These are phyloP conservation scores for Drosophila melanosoma DNA, from an alignment of 2,888 invertebrate genomes.

Conservation along the genomic window DNA sequence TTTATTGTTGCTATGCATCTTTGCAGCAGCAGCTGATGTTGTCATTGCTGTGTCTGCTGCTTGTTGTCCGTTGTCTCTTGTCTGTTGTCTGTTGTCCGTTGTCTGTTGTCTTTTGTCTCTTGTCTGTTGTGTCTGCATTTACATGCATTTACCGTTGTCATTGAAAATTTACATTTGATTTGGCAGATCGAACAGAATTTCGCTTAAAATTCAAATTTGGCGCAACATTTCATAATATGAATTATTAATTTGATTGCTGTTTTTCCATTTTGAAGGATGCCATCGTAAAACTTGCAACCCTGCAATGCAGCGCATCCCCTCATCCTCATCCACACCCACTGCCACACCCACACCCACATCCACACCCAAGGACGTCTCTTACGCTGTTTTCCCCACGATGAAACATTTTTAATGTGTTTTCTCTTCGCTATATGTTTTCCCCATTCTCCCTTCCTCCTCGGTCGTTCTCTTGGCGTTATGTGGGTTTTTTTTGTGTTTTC, in stretches of 20 bases:
- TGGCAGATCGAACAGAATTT: constrained; percentile 15
- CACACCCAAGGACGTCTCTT: constrained; percentile 3
- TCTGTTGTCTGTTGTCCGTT: constrained; percentile 11
- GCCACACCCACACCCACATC: neutral
- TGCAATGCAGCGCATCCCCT: neutral
- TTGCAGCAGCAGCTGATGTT: constrained; percentile 7
- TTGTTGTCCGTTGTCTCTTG: neutral
- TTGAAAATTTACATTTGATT: constrained; percentile 76
- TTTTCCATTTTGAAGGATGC: constrained; percentile 14
- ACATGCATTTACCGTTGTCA: constrained; percentile 81
- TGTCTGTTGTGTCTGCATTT: constrained; percentile 60
- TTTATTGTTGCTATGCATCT: constrained; percentile 2
- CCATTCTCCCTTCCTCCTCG: constrained; percentile 5
- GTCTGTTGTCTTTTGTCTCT: constrained; percentile 7
- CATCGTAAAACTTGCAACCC: constrained; percentile 14
- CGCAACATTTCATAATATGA: constrained; percentile 64
- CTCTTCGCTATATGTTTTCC: constrained; percentile 47
- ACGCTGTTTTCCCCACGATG: constrained; percentile 55
- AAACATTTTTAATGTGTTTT: constrained; percentile 80
- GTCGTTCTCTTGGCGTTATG: neutral
- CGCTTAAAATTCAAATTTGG: constrained; percentile 36
- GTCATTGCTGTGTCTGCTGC: constrained; percentile 8
- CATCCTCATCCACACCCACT: neutral
- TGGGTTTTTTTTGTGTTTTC: constrained; percentile 6
- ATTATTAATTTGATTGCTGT: constrained; percentile 79